Evolutionary conservation across 2,888 invertebrate genomes (phyloP), one percentile per base, ranked within the genome.

Genomic region (Cephus pulcher): DNA sequence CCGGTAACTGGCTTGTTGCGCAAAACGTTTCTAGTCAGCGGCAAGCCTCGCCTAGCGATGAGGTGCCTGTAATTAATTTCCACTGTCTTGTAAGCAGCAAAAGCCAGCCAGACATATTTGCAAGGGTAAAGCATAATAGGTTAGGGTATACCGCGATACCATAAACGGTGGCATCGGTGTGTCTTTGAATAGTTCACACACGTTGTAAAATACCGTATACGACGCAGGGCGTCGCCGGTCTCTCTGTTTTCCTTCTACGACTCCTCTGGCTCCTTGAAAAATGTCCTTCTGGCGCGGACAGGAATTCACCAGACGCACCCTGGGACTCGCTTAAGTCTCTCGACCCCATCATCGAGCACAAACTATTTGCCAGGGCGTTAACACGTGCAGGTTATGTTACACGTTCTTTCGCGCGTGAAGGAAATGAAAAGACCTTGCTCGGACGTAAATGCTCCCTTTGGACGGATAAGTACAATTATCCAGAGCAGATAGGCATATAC

Each of bases 391-490:
- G 23, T 23, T 23, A 56, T 1, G 56, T 23, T 56, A 56, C 56
- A 56, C 56, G 56, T 23, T 56, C 56, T 23, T 56, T 56, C 56
- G 56, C 23, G 56, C 56, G 23, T 56, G 56, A 56, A 56, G 56
- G 56, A 56, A 56, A 56, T 56, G 56, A 56, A 56, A 56, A 56
- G 56, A 56, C 56, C 56, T 56, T 56, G 56, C 56, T 23, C 56
- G 56, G 23, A 56, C 56, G 56, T 56, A 56, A 56, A 56, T 56
- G 56, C 9, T 56, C 56, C 56, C 56, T 56, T 56, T 56, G 56
- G 56, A 56, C 56, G 56, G 56, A 56, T 56, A 56, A 30, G 80
- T 78, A 82, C 82, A 82, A 82, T 82, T 83, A 82, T 56, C 56
- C 56, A 23, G 56, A 81, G 78, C 80, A 80, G 76, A 78, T 74